A percentile compares a stretch with the other conserved stretches of the same genome.
These are phyloP conservation scores for Mesoligia furuncula DNA, from an alignment of 2,888 invertebrate genomes.

Conservation along the genomic window DNA sequence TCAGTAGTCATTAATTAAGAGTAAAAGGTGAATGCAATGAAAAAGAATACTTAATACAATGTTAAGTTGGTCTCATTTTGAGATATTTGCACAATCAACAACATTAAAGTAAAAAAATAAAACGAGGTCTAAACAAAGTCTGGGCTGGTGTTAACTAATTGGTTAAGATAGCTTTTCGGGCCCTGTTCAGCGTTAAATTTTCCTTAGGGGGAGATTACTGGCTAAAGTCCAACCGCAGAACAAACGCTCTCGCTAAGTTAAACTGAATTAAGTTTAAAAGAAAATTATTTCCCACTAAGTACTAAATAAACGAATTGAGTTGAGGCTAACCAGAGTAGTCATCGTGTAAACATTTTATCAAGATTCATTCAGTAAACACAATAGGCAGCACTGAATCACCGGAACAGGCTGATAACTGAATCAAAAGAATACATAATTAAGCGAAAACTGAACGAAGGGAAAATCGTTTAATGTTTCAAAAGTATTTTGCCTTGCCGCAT, in stretches of 20 bases:
- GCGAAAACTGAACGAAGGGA: conserved; percentile 24
- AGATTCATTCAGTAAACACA: conserved; percentile 57
- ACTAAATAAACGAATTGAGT: conserved; percentile 1
- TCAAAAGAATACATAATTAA: conserved; percentile 60
- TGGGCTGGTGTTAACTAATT: conserved; percentile 37
- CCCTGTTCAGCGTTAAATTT: conserved; percentile 70
- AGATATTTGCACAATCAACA: conserved; percentile 13
- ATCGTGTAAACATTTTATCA: conserved; percentile 60
- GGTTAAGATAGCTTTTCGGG: conserved; percentile 54
- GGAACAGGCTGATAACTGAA: conserved; percentile 59
- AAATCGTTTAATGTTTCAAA: conserved; percentile 25
- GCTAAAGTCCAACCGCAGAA: conserved; percentile 73
- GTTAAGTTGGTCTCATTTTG: conserved; percentile 21
- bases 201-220: conserved; percentile 73
- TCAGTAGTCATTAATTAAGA: conserved; percentile 50
- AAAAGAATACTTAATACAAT: conserved; percentile 29
- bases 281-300: conserved; percentile 42
- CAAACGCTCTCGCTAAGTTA: conserved; percentile 62
- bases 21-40: conserved; percentile 38
- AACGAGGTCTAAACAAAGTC: conserved; percentile 28
- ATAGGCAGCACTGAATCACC: conserved; percentile 60
- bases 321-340: conserved; percentile 39
- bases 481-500: background rate
- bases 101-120: conserved; percentile 19
- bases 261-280: conserved; percentile 20